Base-by-base conservation (phyloP, 2,888 invertebrate species). In the Crepidodera aurea region DNA sequence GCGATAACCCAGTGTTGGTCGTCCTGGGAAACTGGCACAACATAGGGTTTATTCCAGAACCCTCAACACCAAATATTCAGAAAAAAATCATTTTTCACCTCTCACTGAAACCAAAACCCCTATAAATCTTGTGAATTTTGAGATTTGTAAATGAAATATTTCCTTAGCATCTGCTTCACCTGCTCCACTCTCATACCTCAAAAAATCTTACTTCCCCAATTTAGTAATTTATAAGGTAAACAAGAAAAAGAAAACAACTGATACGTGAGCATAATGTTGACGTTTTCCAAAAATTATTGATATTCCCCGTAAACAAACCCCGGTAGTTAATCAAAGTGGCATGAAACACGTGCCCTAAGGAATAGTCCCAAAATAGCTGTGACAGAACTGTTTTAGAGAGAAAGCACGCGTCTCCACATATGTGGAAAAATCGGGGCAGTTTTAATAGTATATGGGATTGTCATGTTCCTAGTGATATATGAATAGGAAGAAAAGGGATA, bases 281-380 rank as follows among this genome's bases (percentile, higher is more conserved):
- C 63, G 55, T 53, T 60, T 64, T 56, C 62, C 62, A 50, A 66
- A 68, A 66, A 69, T 65, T 73, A 73, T 74, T 74, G 73, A 74
- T 74, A 72, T 75, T 70, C 69, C 69, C 61, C 72, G 69, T 70
- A 73, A 75, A 73, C 74, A 74, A 71, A 73, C 72, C 73, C 66
- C 65, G 69, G 68, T 68, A 66, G 70, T 71, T 71, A 71, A 72
- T 74, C 73, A 71, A 68, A 67, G 44, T 63, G 63, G 64, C 66
- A 64, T 59, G 62, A 55, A 65, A 65, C 69, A 68, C 69, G 69
- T 69, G 69, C 69, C 60, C 66, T 64, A 62, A 64, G 69, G 57
- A 62, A 64, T 69, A 65, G 64, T 73, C 73, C 70, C 66, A 66
- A 73, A 76, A 76, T 76, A 76, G 72, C 61, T 69, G 68, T 71